Evolutionary conservation across 2,888 invertebrate genomes (phyloP).

Genomic region (Cetonia aurata): DNA sequence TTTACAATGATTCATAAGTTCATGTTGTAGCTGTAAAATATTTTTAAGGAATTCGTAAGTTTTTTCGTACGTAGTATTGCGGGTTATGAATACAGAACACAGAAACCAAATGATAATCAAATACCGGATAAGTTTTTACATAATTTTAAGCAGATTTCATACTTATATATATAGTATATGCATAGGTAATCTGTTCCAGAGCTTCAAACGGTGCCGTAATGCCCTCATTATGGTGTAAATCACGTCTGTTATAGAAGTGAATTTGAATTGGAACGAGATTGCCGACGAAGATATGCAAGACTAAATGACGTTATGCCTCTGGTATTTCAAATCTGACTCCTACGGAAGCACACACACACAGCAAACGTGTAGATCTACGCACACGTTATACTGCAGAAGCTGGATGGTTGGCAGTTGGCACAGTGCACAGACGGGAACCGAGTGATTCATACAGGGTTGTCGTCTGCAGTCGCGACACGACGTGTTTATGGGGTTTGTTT

Average conservation of each 20-base stretch:
- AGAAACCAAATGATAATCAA: no score
- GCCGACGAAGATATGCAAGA: conserved; percentile 44
- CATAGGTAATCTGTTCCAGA: background rate
- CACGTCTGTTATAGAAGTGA: conserved; percentile 47
- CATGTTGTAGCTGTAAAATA: no score
- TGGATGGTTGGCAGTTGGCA: background rate
- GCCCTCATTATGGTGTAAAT: conserved; percentile 47
- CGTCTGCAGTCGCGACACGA: conserved; percentile 27
- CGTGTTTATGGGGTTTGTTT: conserved; percentile 23
- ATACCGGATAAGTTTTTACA: background rate
- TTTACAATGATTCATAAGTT: no score
- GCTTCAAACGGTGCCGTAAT: conserved; percentile 42
- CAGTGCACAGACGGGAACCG: background rate
- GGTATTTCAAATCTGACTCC: conserved; percentile 26
- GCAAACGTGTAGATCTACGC: background rate
- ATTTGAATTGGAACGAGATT: conserved; percentile 50
- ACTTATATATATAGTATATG: background rate
- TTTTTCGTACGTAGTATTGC: no score
- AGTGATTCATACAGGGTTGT: conserved; percentile 27
- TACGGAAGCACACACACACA: conserved; percentile 9
- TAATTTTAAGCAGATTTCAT: no score
- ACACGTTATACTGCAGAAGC: background rate
- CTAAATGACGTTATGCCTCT: conserved; percentile 47
- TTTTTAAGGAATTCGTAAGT: no score
- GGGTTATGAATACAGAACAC: no score